Base-by-base conservation (phyloP, 2,113 vertebrate genomes). In the Phalacrocorax pelagicus region DNA sequence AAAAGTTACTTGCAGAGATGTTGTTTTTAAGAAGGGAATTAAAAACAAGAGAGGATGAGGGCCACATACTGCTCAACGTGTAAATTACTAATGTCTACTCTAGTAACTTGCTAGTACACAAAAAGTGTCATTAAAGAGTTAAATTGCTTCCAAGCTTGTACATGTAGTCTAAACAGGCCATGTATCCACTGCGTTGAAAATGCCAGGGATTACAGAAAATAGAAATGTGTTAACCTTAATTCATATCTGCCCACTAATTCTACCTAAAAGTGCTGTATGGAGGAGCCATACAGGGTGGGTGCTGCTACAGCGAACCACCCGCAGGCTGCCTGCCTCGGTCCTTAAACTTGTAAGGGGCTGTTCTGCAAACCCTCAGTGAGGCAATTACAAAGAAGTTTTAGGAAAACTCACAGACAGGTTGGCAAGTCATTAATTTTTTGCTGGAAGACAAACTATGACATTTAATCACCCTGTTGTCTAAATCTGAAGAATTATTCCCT, bases 241-340 rank as follows among this genome's bases (percentile, higher is more conserved):
- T 81, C 38, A 42, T 20, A 69, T 3, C 54, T 10, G n/a, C 40
- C 47, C 22, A 26, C 13, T 24, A 65, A n/a, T 47, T 58, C 12
- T 44, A 22, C 4, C 9, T 3, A 19, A 2, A 38, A 84, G 19
- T 3, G n/a, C 38, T 54, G 34, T 10, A 27, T 0, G 0, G 52
- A 70, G 22, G 57, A 38, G 10, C 34, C 0, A n/a, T n/a, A n/a
- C n/a, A 11, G 44, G 49, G 26, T 17, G 55, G 47, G 30, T 26
- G 52, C n/a, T 62, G 36, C 49, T 51, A 11, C 40, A 81, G 21
- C 4, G 0, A 80, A 32, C 11, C 13, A 4, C 29, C 24, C 3
- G 0, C 42, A 9, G 23, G 29, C 54, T 69, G 57, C 18, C 49
- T 13, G 9, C 19, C 12, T 29, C 15, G 3, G 9, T 30, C 52